A percentile compares a stretch with the other conserved stretches of the same genome.
phyloP scores from a whole-genome alignment of 1,140 invertebrate genomes.

The Lepidurus apus region DNA sequence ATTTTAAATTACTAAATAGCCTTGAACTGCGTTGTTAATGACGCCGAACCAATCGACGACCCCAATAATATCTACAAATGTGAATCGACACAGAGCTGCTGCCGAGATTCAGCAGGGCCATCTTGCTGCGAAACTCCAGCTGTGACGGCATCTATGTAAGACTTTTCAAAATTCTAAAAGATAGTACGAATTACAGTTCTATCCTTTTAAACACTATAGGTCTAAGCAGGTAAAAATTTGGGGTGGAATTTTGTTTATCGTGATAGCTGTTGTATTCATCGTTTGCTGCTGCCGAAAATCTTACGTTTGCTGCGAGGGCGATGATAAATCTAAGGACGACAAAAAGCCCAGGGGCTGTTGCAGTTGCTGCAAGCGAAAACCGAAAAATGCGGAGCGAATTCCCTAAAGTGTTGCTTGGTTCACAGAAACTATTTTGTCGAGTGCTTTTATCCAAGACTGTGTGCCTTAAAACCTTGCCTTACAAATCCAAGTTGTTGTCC shows the following conservation, averaged over 20 bases:
- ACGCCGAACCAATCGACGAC: slow-evolving; percentile 33
- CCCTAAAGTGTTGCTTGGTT: not conserved
- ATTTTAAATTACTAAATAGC: slow-evolving; percentile 30
- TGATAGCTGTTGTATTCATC: slow-evolving; percentile 24
- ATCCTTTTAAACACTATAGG: slow-evolving; percentile 23
- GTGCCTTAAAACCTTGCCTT: not conserved
- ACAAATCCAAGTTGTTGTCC: not conserved
- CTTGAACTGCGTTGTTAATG: slow-evolving; percentile 34
- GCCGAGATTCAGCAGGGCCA: slow-evolving; percentile 40
- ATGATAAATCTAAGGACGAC: not conserved
- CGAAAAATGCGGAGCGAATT: not conserved
- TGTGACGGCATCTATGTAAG: not conserved
- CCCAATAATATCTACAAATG: slow-evolving; percentile 40
- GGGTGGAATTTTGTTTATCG: slow-evolving; percentile 22
- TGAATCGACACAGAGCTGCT: slow-evolving; percentile 37
- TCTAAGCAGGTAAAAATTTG: slow-evolving; percentile 27
- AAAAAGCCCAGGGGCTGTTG: not conserved
- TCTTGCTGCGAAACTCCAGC: slow-evolving; percentile 37
- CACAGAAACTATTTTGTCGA: not conserved
- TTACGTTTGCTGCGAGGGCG: slow-evolving; percentile 19
- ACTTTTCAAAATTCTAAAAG: not conserved
- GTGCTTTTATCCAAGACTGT: not conserved
- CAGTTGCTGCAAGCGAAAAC: not conserved
- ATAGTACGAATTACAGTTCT: slow-evolving; percentile 22
- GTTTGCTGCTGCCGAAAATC: slow-evolving; percentile 29